Percentiles rank a stretch among this genome's conserved stretches.
These are phyloP conservation scores for Xenopus petersii DNA, from an alignment of 2,797 vertebrate genomes.

Conservation along the genomic window DNA sequence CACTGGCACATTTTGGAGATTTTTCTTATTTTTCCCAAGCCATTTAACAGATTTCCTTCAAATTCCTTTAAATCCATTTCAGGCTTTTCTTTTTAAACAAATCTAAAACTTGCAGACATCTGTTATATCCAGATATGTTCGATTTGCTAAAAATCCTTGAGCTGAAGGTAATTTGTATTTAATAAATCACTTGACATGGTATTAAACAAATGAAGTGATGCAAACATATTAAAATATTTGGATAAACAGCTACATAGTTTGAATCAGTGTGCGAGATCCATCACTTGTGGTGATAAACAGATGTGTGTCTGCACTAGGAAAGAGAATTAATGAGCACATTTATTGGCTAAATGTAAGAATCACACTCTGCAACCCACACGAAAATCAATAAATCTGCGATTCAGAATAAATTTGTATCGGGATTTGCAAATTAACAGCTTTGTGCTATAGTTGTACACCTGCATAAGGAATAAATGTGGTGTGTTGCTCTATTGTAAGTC, in stretches of 20 bases:
- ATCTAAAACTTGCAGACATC: background rate
- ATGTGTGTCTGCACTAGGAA: background rate
- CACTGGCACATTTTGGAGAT: too few relatives aligned
- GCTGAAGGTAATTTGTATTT: constrained; percentile 2
- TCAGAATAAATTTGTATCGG: background rate
- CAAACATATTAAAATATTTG: background rate
- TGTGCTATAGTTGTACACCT: too few relatives aligned
- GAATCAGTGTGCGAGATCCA: constrained; percentile 3
- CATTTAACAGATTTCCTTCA: too few relatives aligned
- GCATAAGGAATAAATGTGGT: too few relatives aligned
- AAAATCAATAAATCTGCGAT: background rate
- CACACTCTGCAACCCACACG: background rate
- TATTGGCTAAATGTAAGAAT: background rate
- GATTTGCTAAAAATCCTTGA: background rate
- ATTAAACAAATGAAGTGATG: constrained; percentile 15
- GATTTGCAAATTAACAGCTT: too few relatives aligned
- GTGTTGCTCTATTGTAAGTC: too few relatives aligned
- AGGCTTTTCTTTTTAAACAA: background rate
- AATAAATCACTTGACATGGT: background rate
- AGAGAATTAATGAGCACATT: background rate
- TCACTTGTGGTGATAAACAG: constrained; percentile 12
- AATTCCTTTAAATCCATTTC: too few relatives aligned
- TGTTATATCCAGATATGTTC: background rate
- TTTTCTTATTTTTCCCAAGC: too few relatives aligned
- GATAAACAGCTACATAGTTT: constrained; percentile 14